phyloP scores from a whole-genome alignment of 1,140 invertebrate genomes.

The Cherax destructor region DNA sequence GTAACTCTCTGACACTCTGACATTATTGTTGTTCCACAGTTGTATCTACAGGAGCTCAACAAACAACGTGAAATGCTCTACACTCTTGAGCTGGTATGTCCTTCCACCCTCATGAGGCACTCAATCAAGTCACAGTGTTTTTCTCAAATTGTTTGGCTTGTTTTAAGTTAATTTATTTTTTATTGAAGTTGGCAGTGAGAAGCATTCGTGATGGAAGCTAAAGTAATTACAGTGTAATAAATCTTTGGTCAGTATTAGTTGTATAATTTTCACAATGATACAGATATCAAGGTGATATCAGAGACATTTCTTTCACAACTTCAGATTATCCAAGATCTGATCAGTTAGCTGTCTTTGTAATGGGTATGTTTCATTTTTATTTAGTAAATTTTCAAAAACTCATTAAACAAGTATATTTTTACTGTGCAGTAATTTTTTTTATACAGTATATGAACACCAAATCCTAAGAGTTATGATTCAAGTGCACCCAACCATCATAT shows the following conservation, averaged over 20 bases:
- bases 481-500: too few relatives aligned
- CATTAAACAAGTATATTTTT: too few relatives aligned
- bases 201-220: neutral
- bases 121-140: conserved; percentile 6
- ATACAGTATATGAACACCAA: too few relatives aligned
- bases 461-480: too few relatives aligned
- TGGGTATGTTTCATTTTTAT: too few relatives aligned
- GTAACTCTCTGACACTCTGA: conserved; percentile 61
- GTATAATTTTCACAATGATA: neutral
- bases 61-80: conserved; percentile 89
- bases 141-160: neutral
- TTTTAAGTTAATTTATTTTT: neutral
- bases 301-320: neutral
- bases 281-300: neutral
- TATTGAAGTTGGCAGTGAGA: neutral
- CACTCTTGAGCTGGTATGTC: conserved; percentile 87
- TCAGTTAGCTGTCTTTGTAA: too few relatives aligned
- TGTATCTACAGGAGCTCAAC: conserved; percentile 91
- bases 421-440: too few relatives aligned
- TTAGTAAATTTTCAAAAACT: too few relatives aligned
- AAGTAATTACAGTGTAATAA: neutral
- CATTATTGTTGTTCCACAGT: conserved; percentile 77
- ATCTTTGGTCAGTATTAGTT: neutral
- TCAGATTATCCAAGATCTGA: neutral
- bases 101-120: conserved; percentile 45